Conservation (phyloP, 2,797 vertebrate genomes). For the Myotis planiceps region DNA sequence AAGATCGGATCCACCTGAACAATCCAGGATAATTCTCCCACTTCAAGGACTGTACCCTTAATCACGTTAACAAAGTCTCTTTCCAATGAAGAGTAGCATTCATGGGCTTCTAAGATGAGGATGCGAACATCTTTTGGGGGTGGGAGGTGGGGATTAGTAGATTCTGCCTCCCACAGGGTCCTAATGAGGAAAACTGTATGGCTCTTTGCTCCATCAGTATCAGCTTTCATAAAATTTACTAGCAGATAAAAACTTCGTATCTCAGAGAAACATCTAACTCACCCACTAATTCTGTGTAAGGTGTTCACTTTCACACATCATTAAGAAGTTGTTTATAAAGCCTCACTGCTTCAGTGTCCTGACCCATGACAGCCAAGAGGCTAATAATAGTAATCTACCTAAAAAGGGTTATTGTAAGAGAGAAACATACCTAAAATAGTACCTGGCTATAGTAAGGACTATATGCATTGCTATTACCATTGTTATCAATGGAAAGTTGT, state of each 20-base stretch:
- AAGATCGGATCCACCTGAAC: not conserved
- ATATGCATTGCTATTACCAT: not conserved
- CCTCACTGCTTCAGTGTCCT: not conserved
- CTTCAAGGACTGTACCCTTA: not conserved
- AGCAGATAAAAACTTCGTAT: not conserved
- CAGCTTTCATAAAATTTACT: conserved; percentile 1
- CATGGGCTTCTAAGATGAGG: not conserved
- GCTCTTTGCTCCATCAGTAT: not conserved
- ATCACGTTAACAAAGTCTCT: not conserved
- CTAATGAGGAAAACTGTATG: not conserved
- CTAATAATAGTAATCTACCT: not conserved
- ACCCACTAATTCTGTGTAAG: not conserved
- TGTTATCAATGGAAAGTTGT: not conserved
- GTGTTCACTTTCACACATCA: not conserved
- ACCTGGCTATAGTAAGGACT: not conserved
- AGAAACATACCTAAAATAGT: not conserved
- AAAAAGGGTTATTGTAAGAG: not conserved
- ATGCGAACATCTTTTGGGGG: not conserved
- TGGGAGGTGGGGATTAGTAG: not conserved
- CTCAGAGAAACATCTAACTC: not conserved
- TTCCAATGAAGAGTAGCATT: not conserved
- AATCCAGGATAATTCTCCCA: not conserved
- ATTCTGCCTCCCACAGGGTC: not conserved
- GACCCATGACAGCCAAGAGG: not conserved
- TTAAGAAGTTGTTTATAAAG: not conserved